A percentile compares a stretch with the other conserved stretches of the same genome.
These are phyloP conservation scores for Epistrophe grossulariae DNA, from an alignment of 2,888 invertebrate species.

Conservation along the genomic window DNA sequence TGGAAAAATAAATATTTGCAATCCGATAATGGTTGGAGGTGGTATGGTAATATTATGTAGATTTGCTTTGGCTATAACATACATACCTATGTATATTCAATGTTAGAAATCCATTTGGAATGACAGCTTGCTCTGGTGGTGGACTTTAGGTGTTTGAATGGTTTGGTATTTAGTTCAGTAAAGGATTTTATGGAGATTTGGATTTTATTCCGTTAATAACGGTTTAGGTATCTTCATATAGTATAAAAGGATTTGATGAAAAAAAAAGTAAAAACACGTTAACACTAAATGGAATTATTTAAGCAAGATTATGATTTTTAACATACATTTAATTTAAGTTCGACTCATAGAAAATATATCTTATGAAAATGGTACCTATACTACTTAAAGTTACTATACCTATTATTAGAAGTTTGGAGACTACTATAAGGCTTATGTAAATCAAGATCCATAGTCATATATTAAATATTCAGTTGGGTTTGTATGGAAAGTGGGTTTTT, in stretches of 20 bases:
- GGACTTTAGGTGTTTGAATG: slow-evolving; percentile 24
- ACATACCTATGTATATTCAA: slow-evolving; percentile 5
- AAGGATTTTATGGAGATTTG: not conserved
- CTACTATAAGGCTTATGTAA: too few relatives aligned
- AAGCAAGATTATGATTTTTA: too few relatives aligned
- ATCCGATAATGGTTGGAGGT: slow-evolving; percentile 33
- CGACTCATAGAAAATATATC: too few relatives aligned
- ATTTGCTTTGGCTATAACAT: slow-evolving; percentile 31
- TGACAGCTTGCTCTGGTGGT: slow-evolving; percentile 39
- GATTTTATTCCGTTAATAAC: not conserved
- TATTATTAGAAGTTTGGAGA: too few relatives aligned
- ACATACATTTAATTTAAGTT: too few relatives aligned
- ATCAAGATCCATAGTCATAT: too few relatives aligned
- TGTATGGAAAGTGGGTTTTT: too few relatives aligned
- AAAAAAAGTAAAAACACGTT: not conserved
- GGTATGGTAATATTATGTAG: slow-evolving; percentile 52
- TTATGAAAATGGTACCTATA: too few relatives aligned
- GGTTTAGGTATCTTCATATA: not conserved
- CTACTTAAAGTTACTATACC: too few relatives aligned
- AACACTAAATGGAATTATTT: not conserved
- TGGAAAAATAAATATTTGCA: slow-evolving; percentile 33
- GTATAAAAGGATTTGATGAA: not conserved
- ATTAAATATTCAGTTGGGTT: too few relatives aligned
- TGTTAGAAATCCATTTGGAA: slow-evolving; percentile 49
- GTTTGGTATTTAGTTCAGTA: slow-evolving; percentile 20